Percentiles rank a stretch among this genome's conserved stretches.
Conservation (phyloP, 2,797 vertebrate species). For the Coracias cyanogaster region DNA sequence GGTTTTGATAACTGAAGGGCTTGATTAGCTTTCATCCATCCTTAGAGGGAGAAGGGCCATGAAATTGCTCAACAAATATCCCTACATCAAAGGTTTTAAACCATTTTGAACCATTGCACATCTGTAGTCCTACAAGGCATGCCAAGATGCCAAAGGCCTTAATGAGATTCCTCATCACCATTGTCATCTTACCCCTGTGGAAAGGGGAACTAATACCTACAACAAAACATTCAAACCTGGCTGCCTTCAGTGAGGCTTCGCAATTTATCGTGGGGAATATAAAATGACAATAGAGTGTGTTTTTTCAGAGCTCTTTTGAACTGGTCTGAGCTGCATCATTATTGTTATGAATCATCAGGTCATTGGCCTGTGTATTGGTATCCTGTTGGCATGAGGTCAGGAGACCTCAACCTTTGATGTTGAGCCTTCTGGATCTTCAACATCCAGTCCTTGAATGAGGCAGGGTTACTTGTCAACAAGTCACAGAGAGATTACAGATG, state of each 20-base stretch:
- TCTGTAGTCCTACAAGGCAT: not conserved
- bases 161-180: not conserved
- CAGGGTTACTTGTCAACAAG: not conserved
- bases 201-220: not conserved
- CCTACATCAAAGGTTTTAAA: not conserved
- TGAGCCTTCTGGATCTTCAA: not conserved
- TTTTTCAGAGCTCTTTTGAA: not conserved
- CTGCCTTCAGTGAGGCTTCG: not conserved
- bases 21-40: not conserved
- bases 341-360: slow-evolving; percentile 4
- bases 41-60: not conserved
- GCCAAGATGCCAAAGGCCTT: not conserved
- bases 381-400: not conserved
- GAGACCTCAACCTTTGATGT: not conserved
- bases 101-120: fast-evolving
- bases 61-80: not conserved
- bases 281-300: not conserved
- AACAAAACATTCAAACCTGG: not conserved
- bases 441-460: not conserved
- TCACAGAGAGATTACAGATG: not conserved
- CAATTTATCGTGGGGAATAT: not conserved
- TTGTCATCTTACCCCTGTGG: not conserved
- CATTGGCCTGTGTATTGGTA: not conserved
- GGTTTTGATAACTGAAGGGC: not conserved
- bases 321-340: not conserved